These are phyloP conservation scores for Ginglymostoma cirratum DNA, from an alignment of 2,113 vertebrate species.

Conservation along the genomic window DNA sequence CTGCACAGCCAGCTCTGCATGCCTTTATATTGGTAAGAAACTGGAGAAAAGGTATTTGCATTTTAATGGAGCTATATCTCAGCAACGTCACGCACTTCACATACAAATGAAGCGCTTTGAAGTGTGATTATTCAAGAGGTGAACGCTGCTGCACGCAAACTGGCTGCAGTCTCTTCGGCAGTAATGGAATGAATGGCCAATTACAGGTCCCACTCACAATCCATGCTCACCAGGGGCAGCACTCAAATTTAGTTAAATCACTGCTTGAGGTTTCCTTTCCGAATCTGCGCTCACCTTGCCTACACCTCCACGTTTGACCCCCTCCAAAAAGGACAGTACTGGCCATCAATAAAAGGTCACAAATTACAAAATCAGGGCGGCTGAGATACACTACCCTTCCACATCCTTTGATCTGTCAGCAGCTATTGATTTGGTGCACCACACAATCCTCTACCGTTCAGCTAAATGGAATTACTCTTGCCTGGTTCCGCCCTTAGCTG, in stretches of 20 bases:
- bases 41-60: neutral
- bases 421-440: neutral
- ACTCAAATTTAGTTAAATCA: neutral
- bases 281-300: neutral
- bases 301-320: neutral
- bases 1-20: neutral
- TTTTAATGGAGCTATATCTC: neutral
- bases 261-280: neutral
- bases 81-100: neutral
- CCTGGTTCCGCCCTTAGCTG: neutral
- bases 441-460: neutral
- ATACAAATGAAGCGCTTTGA: neutral
- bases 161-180: neutral
- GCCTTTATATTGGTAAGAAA: too few species aligned
- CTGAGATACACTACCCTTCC: neutral
- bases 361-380: neutral
- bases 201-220: neutral
- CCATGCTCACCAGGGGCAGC: neutral
- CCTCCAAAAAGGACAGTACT: neutral
- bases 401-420: neutral
- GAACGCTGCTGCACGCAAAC: neutral
- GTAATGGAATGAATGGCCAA: neutral
- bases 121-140: neutral
- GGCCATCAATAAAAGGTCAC: neutral
- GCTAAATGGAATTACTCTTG: neutral